Evolutionary conservation across 1,140 invertebrate genomes (phyloP).

Genomic region (Chionoecetes opilio): DNA sequence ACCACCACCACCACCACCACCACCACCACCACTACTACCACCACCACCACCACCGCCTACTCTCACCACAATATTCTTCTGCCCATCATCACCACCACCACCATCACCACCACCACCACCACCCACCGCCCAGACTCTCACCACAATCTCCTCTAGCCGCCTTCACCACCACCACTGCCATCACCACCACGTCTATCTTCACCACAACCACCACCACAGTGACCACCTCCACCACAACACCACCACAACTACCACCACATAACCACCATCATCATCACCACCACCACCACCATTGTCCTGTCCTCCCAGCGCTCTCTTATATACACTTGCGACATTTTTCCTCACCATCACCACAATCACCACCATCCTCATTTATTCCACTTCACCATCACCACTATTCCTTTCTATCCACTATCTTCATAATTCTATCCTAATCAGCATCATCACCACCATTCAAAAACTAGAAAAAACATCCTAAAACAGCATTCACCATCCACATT

Average conservation of each 20-base stretch:
- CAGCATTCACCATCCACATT: too few relatives aligned
- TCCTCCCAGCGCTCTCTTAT: too few relatives aligned
- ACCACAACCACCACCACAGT: background rate
- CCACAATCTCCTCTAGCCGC: background rate
- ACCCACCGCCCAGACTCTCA: too few relatives aligned
- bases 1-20: constrained; percentile 21
- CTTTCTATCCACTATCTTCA: background rate
- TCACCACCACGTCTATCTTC: background rate
- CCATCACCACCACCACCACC: too few relatives aligned
- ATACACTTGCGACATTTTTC: too few relatives aligned
- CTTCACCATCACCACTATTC: too few relatives aligned
- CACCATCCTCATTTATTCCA: too few relatives aligned
- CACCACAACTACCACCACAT: background rate
- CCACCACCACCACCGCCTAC: background rate
- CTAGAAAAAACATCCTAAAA: too few relatives aligned
- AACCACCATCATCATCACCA: background rate
- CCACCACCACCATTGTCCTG: background rate
- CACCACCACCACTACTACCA: background rate
- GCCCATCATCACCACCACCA: background rate
- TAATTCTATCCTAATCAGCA: background rate
- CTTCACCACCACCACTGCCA: background rate
- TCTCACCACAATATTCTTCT: background rate
- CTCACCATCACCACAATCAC: too few relatives aligned
- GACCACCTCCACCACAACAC: background rate
- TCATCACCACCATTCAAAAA: too few relatives aligned